These are phyloP conservation scores for Escarpia spicata DNA, from an alignment of 2,888 invertebrate species.

Conservation along the genomic window DNA sequence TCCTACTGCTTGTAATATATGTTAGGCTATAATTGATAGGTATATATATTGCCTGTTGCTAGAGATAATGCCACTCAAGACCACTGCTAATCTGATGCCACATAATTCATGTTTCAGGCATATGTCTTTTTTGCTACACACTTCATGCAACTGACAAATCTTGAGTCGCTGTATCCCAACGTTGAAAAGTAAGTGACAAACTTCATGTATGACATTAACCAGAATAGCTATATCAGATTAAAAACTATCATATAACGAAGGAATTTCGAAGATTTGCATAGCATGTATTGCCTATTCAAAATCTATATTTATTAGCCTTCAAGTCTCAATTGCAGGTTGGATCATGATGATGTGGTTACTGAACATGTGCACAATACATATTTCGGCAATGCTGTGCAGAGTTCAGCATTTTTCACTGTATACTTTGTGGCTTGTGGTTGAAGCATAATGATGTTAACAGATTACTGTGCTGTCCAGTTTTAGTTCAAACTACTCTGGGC, in stretches of 20 bases:
- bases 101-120: conserved; percentile 54
- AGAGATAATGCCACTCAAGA: neutral
- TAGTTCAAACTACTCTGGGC: too few species aligned
- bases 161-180: conserved; percentile 69
- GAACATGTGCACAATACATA: too few species aligned
- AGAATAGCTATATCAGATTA: neutral
- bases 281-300: neutral
- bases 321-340: too few species aligned
- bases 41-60: neutral
- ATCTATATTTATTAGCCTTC: neutral
- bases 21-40: neutral
- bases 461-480: too few species aligned
- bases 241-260: neutral
- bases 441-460: too few species aligned
- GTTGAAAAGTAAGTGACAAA: conserved; percentile 75
- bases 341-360: too few species aligned
- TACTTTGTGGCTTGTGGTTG: too few species aligned
- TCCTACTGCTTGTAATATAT: neutral
- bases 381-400: too few species aligned
- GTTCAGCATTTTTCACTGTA: too few species aligned
- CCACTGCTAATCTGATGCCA: neutral
- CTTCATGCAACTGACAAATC: conserved; percentile 63
- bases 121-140: conserved; percentile 68
- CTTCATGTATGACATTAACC: neutral
- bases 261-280: neutral